Evolutionary conservation across 2,888 invertebrate genomes (phyloP).

Genomic region (Cybosia mesomella): DNA sequence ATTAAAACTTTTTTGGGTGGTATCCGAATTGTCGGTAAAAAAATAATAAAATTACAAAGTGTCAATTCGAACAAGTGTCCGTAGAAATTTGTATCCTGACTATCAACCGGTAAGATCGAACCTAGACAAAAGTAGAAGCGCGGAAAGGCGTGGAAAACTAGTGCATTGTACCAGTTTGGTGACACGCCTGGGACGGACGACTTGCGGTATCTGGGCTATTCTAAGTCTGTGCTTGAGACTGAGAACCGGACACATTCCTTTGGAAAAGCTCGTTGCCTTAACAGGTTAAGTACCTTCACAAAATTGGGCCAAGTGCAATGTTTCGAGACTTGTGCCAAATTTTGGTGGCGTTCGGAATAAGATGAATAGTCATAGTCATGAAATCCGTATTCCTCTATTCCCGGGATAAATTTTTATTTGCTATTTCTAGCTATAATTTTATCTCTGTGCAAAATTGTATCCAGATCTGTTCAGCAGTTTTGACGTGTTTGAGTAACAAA

Average conservation of each 20-base stretch:
- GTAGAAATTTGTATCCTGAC: no score
- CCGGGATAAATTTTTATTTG: no score
- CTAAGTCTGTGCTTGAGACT: background rate
- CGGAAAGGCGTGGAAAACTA: background rate
- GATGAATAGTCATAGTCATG: no score
- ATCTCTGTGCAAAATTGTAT: no score
- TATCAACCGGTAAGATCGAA: background rate
- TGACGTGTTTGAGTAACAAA: no score
- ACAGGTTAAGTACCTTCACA: background rate
- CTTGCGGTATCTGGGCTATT: conserved; percentile 4
- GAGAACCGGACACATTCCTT: conserved; percentile 1
- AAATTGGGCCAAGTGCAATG: background rate
- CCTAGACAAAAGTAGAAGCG: background rate
- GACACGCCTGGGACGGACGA: background rate
- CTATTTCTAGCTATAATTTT: no score
- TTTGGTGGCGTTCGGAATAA: background rate
- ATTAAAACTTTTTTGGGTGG: no score
- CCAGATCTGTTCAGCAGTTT: no score
- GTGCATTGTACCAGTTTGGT: background rate
- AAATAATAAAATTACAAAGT: no score
- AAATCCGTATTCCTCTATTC: no score
- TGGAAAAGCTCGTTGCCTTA: background rate
- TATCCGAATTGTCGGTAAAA: no score
- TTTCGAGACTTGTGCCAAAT: background rate
- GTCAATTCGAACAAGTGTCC: no score